phyloP scores from a whole-genome alignment of 2,888 invertebrate species.

The Tenthredo scrophulariae region DNA sequence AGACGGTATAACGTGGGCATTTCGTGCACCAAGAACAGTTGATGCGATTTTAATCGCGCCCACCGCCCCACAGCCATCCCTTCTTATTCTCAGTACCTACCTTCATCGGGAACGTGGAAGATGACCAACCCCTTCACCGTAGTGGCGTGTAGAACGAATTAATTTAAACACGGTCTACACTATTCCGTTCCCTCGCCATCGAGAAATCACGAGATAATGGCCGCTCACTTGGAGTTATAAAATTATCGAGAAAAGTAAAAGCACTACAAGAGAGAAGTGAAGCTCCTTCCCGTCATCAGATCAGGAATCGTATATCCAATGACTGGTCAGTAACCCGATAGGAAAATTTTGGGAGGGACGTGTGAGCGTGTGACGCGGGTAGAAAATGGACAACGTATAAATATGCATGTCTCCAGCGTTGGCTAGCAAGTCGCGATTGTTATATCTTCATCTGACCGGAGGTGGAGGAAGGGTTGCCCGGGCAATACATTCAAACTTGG shows the following conservation, averaged over 20 bases:
- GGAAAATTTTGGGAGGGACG: background rate
- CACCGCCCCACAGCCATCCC: conserved; percentile 55
- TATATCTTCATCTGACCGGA: conserved; percentile 77
- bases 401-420: conserved; percentile 71
- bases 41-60: conserved; percentile 70
- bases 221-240: conserved; percentile 56
- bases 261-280: background rate
- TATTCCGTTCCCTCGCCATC: conserved; percentile 4
- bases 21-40: conserved; percentile 70
- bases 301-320: background rate
- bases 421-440: conserved; percentile 73
- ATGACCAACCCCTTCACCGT: conserved; percentile 57
- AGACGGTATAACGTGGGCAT: conserved; percentile 66
- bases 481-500: conserved; percentile 77
- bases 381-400: conserved; percentile 63
- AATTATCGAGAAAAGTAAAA: background rate
- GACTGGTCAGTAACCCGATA: background rate
- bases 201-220: conserved; percentile 41
- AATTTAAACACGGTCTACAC: conserved; percentile 57
- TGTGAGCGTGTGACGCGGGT: conserved; percentile 29
- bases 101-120: conserved; percentile 11
- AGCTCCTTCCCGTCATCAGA: background rate
- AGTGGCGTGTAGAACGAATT: conserved; percentile 63
- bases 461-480: conserved; percentile 67
- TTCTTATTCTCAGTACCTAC: background rate